A percentile compares a stretch with the other conserved stretches of the same genome.
These are phyloP conservation scores for Cromileptes altivelis DNA, from an alignment of 2,113 vertebrate species.

Conservation along the genomic window DNA sequence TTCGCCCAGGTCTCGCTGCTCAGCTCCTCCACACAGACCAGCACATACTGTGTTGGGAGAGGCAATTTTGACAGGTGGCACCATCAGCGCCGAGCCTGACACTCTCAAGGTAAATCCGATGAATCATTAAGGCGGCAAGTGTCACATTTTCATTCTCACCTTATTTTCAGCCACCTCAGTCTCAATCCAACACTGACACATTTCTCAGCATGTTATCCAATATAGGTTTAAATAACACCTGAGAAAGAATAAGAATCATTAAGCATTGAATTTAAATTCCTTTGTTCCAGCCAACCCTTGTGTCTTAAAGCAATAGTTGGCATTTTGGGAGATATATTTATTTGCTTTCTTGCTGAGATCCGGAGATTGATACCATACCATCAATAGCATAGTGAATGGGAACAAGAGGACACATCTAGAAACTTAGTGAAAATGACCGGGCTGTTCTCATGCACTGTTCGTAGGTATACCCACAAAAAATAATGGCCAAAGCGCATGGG, in stretches of 20 bases:
- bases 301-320: background rate
- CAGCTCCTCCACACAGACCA: slow-evolving; percentile 19
- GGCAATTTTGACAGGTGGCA: slow-evolving; percentile 21
- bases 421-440: too few relatives aligned
- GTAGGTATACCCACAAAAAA: too few relatives aligned
- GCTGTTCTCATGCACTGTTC: too few relatives aligned
- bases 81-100: slow-evolving; percentile 42
- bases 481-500: too few relatives aligned
- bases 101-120: slow-evolving; percentile 83
- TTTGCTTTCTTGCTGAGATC: too few relatives aligned
- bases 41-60: slow-evolving; percentile 31
- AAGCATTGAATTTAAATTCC: background rate
- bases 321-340: too few relatives aligned
- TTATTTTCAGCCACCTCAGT: slow-evolving; percentile 15
- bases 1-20: slow-evolving; percentile 47
- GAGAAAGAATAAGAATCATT: background rate
- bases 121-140: slow-evolving; percentile 14
- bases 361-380: too few relatives aligned
- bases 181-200: background rate
- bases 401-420: too few relatives aligned
- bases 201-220: slow-evolving; percentile 9
- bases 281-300: background rate
- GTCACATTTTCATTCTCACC: background rate
- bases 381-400: too few relatives aligned
- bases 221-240: background rate